Percentiles rank a stretch among this genome's conserved stretches.
Evolutionary conservation across 2,888 invertebrate genomes (phyloP).

Genomic region (Drosophila anomalata): DNA sequence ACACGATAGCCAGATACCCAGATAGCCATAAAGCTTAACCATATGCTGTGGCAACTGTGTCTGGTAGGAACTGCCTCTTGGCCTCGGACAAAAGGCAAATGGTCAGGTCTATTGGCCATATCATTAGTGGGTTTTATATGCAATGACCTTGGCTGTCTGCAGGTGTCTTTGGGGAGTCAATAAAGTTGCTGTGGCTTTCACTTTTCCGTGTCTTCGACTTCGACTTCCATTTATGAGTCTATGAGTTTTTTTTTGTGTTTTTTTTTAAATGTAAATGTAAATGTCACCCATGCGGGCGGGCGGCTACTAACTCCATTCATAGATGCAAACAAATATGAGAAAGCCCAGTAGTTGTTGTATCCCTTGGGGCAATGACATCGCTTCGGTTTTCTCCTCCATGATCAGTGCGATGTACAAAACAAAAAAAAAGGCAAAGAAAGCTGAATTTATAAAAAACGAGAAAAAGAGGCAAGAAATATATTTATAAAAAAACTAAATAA

Average conservation of each 20-base stretch:
- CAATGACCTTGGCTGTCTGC: constrained; percentile 67
- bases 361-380: constrained; percentile 49
- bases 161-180: constrained; percentile 48
- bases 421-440: constrained; percentile 62
- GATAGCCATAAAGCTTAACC: not conserved
- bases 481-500: constrained; percentile 47
- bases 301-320: constrained; percentile 33
- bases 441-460: constrained; percentile 61
- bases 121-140: constrained; percentile 34
- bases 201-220: constrained; percentile 25
- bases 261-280: constrained; percentile 15
- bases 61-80: constrained; percentile 18
- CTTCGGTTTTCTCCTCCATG: constrained; percentile 61
- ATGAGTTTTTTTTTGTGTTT: not conserved
- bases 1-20: not conserved
- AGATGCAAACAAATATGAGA: constrained; percentile 31
- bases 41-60: not conserved
- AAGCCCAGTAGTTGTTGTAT: constrained; percentile 39
- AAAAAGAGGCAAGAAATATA: constrained; percentile 21
- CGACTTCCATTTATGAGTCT: constrained; percentile 3
- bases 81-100: constrained; percentile 36
- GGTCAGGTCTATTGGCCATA: constrained; percentile 36
- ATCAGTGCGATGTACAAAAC: constrained; percentile 15
- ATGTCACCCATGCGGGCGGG: constrained; percentile 30
- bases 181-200: constrained; percentile 40